Base-by-base conservation (phyloP, 2,888 invertebrate species). In the Pachliopta kotzebuea region DNA sequence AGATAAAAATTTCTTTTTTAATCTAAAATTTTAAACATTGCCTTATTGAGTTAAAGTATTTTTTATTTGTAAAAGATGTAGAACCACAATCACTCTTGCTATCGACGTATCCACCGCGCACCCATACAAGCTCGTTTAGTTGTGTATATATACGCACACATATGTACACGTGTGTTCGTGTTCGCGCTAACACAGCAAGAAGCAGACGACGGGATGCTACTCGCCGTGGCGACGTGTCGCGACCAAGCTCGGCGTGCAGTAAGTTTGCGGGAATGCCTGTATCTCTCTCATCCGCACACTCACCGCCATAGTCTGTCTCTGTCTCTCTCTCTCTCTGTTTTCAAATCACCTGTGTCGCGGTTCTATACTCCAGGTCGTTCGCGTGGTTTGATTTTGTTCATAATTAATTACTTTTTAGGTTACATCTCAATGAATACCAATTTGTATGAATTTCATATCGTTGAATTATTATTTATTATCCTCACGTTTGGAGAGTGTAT, bases 231-330 rank as follows among this genome's bases (percentile, higher is more conserved):
- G 96, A 85, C 95, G 97, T 92, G 97, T 97, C 90, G 97, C 97
- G 90, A 96, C 96, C 92, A 97, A 97, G 93, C 96, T 97, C 87
- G 97, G 97, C 95, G 97, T 97, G 93, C 96, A 97, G 97, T 97
- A 96, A 96, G 97, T 97, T 62, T 53, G 65, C 64, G 62, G 68
- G 67, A 63, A 68, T 66, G 67, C 60, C 68, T 72, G 64, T 67
- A 62, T 70, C 82, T 80, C 78, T 83, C 80, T 82, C 84, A 84
- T 79, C 74, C 64, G 76, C 73, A 78, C 80, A 82, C 67, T 76
- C 78, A 80, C 78, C 76, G 76, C 70, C 83, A 83, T 84, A 78
- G 80, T 77, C 76, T 78, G 73, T 80, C 77, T 83, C 74, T 71
- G 61, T 69, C 60, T 68, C 17, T 50, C 50, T 71, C 62, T 70